These are phyloP conservation scores for Fissipunctia ypsillon DNA, from an alignment of 2,888 invertebrate genomes.

Conservation along the genomic window DNA sequence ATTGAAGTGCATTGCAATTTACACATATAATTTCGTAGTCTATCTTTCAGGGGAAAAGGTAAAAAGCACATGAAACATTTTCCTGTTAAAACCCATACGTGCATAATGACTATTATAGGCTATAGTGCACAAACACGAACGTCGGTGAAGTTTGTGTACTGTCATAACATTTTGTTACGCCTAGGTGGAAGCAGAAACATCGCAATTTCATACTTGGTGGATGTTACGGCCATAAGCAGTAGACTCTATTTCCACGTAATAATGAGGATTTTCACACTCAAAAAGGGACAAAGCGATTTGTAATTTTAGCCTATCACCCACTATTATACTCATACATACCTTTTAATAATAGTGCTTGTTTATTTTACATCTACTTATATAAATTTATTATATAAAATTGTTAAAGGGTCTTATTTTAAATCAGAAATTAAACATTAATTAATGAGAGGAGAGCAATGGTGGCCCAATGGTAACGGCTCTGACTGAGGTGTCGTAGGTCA, in stretches of 20 bases:
- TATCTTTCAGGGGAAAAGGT: not conserved
- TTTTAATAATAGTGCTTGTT: not conserved
- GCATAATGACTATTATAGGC: constrained; percentile 19
- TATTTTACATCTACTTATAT: not conserved
- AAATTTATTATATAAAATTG: no score
- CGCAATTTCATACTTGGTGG: constrained; percentile 1
- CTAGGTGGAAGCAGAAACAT: not conserved
- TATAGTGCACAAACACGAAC: constrained; percentile 17
- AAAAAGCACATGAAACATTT: not conserved
- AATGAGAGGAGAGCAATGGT: no score
- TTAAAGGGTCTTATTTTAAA: not conserved
- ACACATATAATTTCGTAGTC: not conserved
- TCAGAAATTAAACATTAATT: not conserved
- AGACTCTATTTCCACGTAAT: not conserved
- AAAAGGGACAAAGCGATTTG: not conserved
- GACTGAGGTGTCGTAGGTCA: not conserved
- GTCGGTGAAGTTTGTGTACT: not conserved
- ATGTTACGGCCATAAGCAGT: not conserved
- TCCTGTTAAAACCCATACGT: not conserved
- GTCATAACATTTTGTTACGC: constrained; percentile 32
- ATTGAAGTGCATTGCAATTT: not conserved
- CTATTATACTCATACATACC: not conserved
- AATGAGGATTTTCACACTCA: not conserved
- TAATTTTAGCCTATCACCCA: no score
- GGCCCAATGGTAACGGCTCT: not conserved